A percentile compares a stretch with the other conserved stretches of the same genome.
These are phyloP conservation scores for Palythoa grandis DNA, from an alignment of 92 coral and sea anemone genomes.

Conservation along the genomic window DNA sequence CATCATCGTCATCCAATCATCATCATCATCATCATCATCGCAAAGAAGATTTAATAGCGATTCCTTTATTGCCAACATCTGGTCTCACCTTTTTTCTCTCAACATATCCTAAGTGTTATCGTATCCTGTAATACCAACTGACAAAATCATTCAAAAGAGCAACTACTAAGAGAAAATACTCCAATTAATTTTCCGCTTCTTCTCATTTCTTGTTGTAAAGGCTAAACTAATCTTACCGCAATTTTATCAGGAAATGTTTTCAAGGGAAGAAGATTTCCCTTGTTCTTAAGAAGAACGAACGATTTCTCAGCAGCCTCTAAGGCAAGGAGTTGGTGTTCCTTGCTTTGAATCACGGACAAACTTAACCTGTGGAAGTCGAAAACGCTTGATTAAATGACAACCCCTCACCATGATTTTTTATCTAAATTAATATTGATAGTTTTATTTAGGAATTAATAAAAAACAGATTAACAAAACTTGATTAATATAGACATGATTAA, in stretches of 20 bases:
- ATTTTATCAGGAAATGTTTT: slow-evolving; percentile 42
- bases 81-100: background rate
- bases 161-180: background rate
- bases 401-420: too few species aligned
- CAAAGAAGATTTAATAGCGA: too few species aligned
- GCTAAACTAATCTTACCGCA: slow-evolving; percentile 33
- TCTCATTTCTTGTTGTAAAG: background rate
- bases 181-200: background rate
- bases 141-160: background rate
- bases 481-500: too few species aligned
- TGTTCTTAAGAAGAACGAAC: slow-evolving; percentile 54
- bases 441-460: too few species aligned
- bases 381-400: background rate
- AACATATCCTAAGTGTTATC: background rate
- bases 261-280: slow-evolving; percentile 45
- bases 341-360: slow-evolving; percentile 51
- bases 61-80: background rate
- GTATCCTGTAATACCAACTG: background rate
- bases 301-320: slow-evolving; percentile 57
- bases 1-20: too few species aligned
- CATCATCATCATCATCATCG: too few species aligned
- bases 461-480: too few species aligned
- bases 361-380: slow-evolving; percentile 16
- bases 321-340: slow-evolving; percentile 41
- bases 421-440: too few species aligned